A percentile compares a stretch with the other conserved stretches of the same genome.
Conservation (phyloP, 2,888 invertebrate genomes). For the Hirtodrosophila duncani region DNA sequence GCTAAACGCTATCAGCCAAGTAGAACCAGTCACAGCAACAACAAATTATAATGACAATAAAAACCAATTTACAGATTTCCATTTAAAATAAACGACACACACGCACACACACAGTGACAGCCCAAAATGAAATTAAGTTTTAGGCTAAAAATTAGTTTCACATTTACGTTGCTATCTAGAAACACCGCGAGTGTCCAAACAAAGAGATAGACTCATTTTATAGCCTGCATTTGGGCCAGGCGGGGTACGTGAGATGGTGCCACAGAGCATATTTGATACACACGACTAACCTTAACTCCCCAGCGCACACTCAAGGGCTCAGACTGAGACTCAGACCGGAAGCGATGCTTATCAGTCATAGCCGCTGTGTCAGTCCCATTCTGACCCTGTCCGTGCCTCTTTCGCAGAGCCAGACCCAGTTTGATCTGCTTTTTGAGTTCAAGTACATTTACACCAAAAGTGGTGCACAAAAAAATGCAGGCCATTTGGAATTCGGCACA, state of each 20-base stretch:
- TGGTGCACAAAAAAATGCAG: slow-evolving; percentile 36
- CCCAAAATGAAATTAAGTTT: slow-evolving; percentile 56
- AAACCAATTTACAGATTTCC: slow-evolving; percentile 71
- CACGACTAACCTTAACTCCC: slow-evolving; percentile 66
- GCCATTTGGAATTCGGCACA: slow-evolving; percentile 49
- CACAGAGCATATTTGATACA: slow-evolving; percentile 75
- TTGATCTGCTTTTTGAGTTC: too few species aligned
- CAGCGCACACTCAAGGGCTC: slow-evolving; percentile 15
- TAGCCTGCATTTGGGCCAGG: slow-evolving; percentile 29
- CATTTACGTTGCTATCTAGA: slow-evolving; percentile 51
- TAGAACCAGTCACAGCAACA: slow-evolving; percentile 56
- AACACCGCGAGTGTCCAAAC: slow-evolving; percentile 28
- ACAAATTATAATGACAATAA: slow-evolving; percentile 69
- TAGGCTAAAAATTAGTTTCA: slow-evolving; percentile 67
- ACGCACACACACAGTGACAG: slow-evolving; percentile 17
- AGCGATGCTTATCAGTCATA: slow-evolving; percentile 64
- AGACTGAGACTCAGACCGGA: slow-evolving; percentile 45
- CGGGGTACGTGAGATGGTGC: slow-evolving; percentile 48
- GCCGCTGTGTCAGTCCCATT: slow-evolving; percentile 17
- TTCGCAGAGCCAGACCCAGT: too few species aligned
- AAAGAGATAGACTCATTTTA: slow-evolving; percentile 55
- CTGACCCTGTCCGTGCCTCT: background rate
- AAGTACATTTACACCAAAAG: too few species aligned
- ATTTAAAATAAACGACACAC: slow-evolving; percentile 49
- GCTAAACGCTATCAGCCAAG: slow-evolving; percentile 74